Evolutionary conservation across 2,888 invertebrate genomes (phyloP), one percentile per base, ranked within the genome.

Genomic region (Dione vanillae): DNA sequence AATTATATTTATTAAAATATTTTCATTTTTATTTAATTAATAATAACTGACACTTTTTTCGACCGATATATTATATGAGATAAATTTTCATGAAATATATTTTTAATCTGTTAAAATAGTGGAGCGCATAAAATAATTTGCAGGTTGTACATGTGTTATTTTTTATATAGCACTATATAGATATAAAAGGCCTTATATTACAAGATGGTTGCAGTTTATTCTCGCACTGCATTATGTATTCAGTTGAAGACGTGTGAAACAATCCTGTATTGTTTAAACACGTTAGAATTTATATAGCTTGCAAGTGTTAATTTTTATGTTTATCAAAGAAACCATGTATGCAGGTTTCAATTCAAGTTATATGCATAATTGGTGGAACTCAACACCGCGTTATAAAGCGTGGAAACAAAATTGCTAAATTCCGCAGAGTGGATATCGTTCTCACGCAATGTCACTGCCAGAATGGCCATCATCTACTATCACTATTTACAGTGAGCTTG

Each of bases 181-280:
- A 54, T 37, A 16, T 52, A 52, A 27, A 11, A n/a, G 54, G 35
- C n/a, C 35, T 54, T 54, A 35, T 35, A 35, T n/a, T 35, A n/a
- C 35, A 54, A 52, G 27, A 35, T 56, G 37, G 56, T 37, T 35
- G 54, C 37, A 56, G 56, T 56, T 56, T 37, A 56, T 56, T 56
- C 56, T 37, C 37, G 16, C 16, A 56, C 16, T 40, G 37, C 37
- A 56, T 56, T 56, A 56, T 16, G 37, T 56, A 56, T 56, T 37
- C 56, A 40, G 56, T 56, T 11, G 56, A 37, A 16, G 37, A 2
- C 27, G 56, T 54, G 54, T 56, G 37, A 40, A n/a, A 37, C 16
- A 37, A 7, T 12, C 12, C 7, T 19, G 56, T 56, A 40, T 56
- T 56, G 56, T 37, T 56, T 56, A 37, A 37, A 56, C 37, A 40